Percentiles rank a stretch among this genome's conserved stretches.
phyloP scores from a whole-genome alignment of 1,140 invertebrate genomes.

The Hormaphis cornu region DNA sequence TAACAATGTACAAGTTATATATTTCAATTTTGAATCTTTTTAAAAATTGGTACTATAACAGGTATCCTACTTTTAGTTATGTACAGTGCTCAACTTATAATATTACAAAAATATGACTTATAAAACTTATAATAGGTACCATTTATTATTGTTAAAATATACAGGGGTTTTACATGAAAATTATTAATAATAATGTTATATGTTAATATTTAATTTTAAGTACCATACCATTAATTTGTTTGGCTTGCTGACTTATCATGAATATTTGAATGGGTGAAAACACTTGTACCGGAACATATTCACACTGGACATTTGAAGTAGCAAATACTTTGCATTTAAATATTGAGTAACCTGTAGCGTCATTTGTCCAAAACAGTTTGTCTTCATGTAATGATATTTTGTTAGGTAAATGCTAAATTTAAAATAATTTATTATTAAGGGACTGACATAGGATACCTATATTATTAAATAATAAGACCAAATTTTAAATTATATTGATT shows the following conservation, averaged over 20 bases:
- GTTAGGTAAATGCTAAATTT: conserved; percentile 50
- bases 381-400: conserved; percentile 79
- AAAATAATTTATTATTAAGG: background rate
- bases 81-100: no score
- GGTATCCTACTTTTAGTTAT: no score
- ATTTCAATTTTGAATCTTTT: no score
- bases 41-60: no score
- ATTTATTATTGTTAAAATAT: no score
- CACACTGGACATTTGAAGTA: background rate
- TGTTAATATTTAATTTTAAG: no score
- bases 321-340: conserved; percentile 17
- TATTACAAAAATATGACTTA: no score
- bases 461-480: background rate
- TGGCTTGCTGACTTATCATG: conserved; percentile 1
- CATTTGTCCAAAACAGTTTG: conserved; percentile 78
- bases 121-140: no score
- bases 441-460: background rate
- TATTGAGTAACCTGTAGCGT: background rate
- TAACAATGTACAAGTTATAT: no score
- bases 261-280: background rate
- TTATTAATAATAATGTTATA: no score
- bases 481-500: background rate
- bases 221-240: conserved; percentile 15
- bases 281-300: background rate
- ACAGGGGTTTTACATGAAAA: no score